Percentiles rank a stretch among this genome's conserved stretches.
Conservation (phyloP, 2,797 vertebrate species). For the Benthosema pterotum region DNA sequence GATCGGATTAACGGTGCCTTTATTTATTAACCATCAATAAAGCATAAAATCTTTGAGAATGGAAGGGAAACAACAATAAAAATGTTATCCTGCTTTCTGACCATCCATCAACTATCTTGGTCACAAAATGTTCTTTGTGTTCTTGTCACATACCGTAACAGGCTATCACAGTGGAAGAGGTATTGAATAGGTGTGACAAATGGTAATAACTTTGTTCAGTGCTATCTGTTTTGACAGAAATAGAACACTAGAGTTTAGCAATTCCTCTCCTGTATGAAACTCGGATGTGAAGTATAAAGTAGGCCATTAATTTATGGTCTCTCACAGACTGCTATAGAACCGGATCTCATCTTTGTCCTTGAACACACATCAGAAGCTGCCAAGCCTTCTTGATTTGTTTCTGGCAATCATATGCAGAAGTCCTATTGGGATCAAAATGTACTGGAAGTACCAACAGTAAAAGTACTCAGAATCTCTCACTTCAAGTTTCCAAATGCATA, state of each 20-base stretch:
- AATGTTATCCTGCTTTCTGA: slow-evolving; percentile 11
- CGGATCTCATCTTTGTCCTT: slow-evolving; percentile 36
- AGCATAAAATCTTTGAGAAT: neutral
- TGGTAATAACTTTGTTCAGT: slow-evolving; percentile 12
- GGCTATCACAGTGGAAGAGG: slow-evolving; percentile 3
- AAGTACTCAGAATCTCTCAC: no score
- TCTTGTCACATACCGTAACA: neutral
- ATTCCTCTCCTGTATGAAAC: slow-evolving; percentile 1
- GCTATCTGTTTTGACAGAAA: no score
- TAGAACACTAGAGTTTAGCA: no score
- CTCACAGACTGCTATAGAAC: slow-evolving; percentile 46
- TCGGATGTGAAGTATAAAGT: no score
- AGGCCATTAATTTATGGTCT: slow-evolving; percentile 10
- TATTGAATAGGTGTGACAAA: slow-evolving; percentile 3
- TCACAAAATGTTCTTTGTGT: slow-evolving; percentile 6
- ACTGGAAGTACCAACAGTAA: no score
- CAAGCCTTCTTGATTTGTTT: slow-evolving; percentile 28
- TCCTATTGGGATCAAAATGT: no score
- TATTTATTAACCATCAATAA: no score
- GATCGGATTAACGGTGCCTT: no score
- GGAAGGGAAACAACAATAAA: slow-evolving; percentile 22
- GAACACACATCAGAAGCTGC: slow-evolving; percentile 19
- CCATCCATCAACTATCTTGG: no score
- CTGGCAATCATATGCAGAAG: slow-evolving; percentile 1
- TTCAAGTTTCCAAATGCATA: no score